These are phyloP conservation scores for Cephus runcator DNA, from an alignment of 2,888 invertebrate genomes.

Conservation along the genomic window DNA sequence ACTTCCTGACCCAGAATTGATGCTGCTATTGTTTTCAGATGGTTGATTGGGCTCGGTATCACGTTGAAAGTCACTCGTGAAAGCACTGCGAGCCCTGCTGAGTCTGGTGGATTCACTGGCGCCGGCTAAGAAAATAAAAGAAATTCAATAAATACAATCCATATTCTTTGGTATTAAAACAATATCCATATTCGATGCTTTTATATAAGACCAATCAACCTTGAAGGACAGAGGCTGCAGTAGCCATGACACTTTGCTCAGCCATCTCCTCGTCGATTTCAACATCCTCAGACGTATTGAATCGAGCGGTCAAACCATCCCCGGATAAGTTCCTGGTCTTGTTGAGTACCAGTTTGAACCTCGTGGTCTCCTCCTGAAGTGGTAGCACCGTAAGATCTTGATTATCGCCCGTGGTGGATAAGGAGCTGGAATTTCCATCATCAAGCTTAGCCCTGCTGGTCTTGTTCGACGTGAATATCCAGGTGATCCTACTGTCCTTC, in stretches of 20 bases:
- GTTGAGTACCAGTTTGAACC: conserved; percentile 47
- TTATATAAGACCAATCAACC: conserved; percentile 21
- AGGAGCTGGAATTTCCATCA: conserved; percentile 18
- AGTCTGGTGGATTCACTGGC: conserved; percentile 52
- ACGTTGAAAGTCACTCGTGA: conserved; percentile 50
- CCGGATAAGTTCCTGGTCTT: conserved; percentile 38
- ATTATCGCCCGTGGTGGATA: conserved; percentile 30
- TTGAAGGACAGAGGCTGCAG: conserved; percentile 52
- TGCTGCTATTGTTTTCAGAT: conserved; percentile 30
- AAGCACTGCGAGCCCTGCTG: conserved; percentile 55
- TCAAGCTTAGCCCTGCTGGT: conserved; percentile 37
- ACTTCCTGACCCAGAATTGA: conserved; percentile 32
- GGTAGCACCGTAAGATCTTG: conserved; percentile 47
- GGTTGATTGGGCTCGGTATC: conserved; percentile 45
- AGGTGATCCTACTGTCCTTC: conserved; percentile 50
- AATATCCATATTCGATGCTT: not conserved
- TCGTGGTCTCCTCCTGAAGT: conserved; percentile 43
- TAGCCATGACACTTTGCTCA: conserved; percentile 47
- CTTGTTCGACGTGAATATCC: conserved; percentile 47
- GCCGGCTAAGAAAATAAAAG: conserved; percentile 33
- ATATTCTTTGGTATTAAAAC: not conserved
- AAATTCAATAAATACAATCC: conserved; percentile 8
- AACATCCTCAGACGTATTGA: conserved; percentile 47
- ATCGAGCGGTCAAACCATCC: conserved; percentile 33
- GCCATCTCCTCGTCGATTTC: conserved; percentile 45